phyloP scores from a whole-genome alignment of 2,888 invertebrate genomes.

The Tanytarsus gracilentus region DNA sequence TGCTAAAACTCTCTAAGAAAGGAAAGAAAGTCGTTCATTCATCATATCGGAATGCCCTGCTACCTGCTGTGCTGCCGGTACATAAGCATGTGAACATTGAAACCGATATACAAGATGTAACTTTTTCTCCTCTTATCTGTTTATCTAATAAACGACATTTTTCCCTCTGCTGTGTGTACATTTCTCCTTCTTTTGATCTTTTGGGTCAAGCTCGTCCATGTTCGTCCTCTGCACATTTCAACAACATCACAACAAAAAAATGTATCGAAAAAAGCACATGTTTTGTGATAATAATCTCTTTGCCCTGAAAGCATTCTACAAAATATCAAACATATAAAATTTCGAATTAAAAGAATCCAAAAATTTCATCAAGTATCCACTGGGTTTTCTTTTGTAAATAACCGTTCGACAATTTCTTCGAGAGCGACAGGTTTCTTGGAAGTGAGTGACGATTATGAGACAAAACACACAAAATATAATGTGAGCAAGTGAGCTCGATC shows the following conservation, averaged over 20 bases:
- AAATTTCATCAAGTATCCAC: too few species aligned
- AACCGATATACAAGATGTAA: conserved; percentile 6
- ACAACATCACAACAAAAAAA: not conserved
- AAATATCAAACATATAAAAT: too few species aligned
- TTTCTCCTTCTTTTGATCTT: conserved; percentile 22
- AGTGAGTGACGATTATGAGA: not conserved
- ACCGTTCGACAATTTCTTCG: conserved; percentile 13
- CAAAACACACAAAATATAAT: too few species aligned
- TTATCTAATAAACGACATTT: conserved; percentile 16
- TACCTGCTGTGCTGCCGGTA: conserved; percentile 16
- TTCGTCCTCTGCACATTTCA: not conserved
- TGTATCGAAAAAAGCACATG: conserved; percentile 20
- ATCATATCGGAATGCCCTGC: not conserved
- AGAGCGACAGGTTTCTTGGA: conserved; percentile 28
- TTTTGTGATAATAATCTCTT: conserved; percentile 22
- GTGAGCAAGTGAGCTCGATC: too few species aligned
- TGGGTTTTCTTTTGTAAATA: conserved; percentile 19
- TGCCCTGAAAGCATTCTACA: too few species aligned
- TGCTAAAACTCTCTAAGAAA: not conserved
- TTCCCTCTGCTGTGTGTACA: not conserved
- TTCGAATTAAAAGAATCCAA: too few species aligned
- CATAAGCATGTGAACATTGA: not conserved
- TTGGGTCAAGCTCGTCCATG: conserved; percentile 24
- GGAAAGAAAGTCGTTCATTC: not conserved
- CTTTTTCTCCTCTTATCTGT: conserved; percentile 3